Evolutionary conservation across 2,797 vertebrate genomes (phyloP).

Genomic region (Acipenser transmontanus): DNA sequence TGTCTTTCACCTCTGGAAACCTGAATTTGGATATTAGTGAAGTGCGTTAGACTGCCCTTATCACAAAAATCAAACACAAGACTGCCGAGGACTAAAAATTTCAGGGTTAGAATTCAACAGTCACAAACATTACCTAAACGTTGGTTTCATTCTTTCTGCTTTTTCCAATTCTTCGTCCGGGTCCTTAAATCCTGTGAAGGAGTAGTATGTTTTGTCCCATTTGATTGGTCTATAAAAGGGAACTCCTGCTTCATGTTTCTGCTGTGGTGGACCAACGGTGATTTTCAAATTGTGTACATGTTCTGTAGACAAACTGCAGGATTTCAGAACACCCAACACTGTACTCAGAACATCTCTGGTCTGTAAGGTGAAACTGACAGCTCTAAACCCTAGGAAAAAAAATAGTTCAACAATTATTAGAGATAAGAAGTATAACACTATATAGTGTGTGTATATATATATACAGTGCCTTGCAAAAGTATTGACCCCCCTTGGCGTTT

Average conservation of each 20-base stretch:
- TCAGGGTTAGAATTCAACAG: neutral
- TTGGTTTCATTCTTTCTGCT: conserved; percentile 63
- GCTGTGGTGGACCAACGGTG: conserved; percentile 34
- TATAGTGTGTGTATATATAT: too few relatives aligned
- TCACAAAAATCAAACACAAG: too few relatives aligned
- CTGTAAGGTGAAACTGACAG: conserved; percentile 83
- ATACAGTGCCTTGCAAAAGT: too few relatives aligned
- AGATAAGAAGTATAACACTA: too few relatives aligned
- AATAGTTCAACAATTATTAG: neutral
- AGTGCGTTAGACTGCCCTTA: too few relatives aligned
- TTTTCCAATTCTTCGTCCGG: conserved; percentile 85
- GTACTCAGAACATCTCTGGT: conserved; percentile 81
- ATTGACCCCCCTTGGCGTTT: too few relatives aligned
- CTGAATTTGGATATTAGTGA: too few relatives aligned
- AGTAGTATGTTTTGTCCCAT: conserved; percentile 91
- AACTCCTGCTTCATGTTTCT: conserved; percentile 30
- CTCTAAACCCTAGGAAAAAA: conserved; percentile 71
- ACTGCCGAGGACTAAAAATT: too few relatives aligned
- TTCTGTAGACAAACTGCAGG: conserved; percentile 82
- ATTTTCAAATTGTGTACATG: conserved; percentile 64
- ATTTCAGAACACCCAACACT: conserved; percentile 80
- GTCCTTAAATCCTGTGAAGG: conserved; percentile 87
- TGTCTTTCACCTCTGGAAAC: too few relatives aligned
- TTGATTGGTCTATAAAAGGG: conserved; percentile 78
- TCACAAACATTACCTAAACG: neutral